Conservation (phyloP, 2,113 vertebrate genomes). For the Ochotona princeps region DNA sequence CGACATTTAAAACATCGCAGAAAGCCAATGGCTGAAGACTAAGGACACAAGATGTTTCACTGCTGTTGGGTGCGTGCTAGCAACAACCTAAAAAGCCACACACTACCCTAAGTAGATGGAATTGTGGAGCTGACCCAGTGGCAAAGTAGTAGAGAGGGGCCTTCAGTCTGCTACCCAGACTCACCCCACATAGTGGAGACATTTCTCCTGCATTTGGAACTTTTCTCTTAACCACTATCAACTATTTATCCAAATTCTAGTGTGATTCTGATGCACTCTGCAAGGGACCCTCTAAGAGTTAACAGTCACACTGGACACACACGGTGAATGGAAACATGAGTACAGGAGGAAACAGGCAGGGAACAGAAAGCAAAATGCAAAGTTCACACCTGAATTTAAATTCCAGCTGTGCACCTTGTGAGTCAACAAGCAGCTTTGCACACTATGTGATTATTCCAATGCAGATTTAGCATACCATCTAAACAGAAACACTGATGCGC, state of each 20-base stretch:
- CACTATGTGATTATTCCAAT: background rate
- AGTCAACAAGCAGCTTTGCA: background rate
- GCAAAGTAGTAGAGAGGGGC: background rate
- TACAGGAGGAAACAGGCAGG: background rate
- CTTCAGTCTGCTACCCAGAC: background rate
- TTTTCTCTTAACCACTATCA: background rate
- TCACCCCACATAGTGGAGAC: background rate
- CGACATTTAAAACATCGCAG: background rate
- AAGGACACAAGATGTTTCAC: background rate
- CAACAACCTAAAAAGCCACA: background rate
- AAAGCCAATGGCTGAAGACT: background rate
- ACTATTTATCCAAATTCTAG: background rate
- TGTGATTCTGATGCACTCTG: background rate
- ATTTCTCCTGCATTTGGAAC: background rate
- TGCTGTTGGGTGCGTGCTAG: background rate
- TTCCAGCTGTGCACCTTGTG: background rate
- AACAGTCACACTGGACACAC: background rate
- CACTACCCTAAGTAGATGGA: background rate
- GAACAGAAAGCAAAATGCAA: background rate
- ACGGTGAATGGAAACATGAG: background rate
- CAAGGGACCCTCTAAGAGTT: background rate
- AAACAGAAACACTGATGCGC: background rate
- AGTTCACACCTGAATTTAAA: background rate
- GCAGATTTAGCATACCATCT: background rate
- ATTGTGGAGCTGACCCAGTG: background rate